Evolutionary conservation across 2,797 vertebrate species (phyloP).

Genomic region (Dipus sagitta): DNA sequence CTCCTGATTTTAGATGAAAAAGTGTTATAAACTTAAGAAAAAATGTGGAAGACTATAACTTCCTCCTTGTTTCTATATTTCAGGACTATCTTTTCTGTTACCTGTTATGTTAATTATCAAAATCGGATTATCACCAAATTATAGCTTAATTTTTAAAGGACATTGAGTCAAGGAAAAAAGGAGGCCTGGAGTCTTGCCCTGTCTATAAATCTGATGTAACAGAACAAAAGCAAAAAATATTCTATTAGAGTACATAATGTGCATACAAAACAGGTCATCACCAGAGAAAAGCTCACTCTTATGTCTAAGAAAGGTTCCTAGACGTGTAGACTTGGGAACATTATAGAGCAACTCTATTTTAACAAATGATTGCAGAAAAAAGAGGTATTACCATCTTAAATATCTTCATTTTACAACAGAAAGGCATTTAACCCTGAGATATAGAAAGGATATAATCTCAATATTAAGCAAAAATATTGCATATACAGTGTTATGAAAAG

Average conservation of each 20-base stretch:
- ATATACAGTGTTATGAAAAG: not conserved
- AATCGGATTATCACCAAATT: not conserved
- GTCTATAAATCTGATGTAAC: not conserved
- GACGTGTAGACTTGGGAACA: not conserved
- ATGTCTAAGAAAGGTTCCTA: not conserved
- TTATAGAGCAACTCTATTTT: not conserved
- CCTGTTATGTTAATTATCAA: not conserved
- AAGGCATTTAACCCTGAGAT: not conserved
- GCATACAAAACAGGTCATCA: not conserved
- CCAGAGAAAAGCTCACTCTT: not conserved
- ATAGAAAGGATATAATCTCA: not conserved
- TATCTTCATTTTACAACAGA: slow-evolving; percentile 46
- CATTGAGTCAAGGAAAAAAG: not conserved
- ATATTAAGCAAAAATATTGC: not conserved
- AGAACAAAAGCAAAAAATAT: not conserved
- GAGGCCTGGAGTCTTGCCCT: not conserved
- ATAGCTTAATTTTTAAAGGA: not conserved
- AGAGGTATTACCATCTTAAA: not conserved
- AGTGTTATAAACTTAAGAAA: not conserved
- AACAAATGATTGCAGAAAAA: not conserved
- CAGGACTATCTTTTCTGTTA: not conserved
- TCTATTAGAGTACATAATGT: not conserved
- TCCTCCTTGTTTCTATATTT: not conserved
- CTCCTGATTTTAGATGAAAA: not conserved
- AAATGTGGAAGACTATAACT: not conserved